Conservation (phyloP, 2,797 vertebrate genomes). For the Sternarchorhynchus goeldii region DNA sequence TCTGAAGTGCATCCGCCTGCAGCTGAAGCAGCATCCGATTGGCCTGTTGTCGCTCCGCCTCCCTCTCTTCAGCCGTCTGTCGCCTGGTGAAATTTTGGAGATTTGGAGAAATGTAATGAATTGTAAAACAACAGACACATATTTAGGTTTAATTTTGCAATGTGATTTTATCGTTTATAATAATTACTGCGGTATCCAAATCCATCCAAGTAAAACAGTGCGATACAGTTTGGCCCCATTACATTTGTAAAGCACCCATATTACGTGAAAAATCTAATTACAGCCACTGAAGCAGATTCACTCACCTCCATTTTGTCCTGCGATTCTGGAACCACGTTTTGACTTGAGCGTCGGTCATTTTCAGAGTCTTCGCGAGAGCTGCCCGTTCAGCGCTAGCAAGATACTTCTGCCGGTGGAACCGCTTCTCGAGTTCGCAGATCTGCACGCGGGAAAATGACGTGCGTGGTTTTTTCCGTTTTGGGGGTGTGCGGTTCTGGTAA, state of each 20-base stretch:
- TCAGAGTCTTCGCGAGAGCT: slow-evolving; percentile 90
- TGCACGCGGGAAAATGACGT: slow-evolving; percentile 96
- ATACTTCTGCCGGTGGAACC: slow-evolving; percentile 96
- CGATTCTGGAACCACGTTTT: slow-evolving; percentile 99
- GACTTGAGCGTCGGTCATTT: slow-evolving; percentile 99
- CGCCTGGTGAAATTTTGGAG: slow-evolving; percentile 72
- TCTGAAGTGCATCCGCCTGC: slow-evolving; percentile 92
- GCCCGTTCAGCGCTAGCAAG: slow-evolving; percentile 93
- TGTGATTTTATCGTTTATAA: no score
- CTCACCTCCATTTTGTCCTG: slow-evolving; percentile 96
- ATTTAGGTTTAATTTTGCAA: no score
- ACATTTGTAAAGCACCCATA: no score
- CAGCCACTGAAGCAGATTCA: neutral
- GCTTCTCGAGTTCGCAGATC: slow-evolving; percentile 97
- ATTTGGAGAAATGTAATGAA: no score
- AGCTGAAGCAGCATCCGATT: slow-evolving; percentile 94
- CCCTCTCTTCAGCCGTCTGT: slow-evolving; percentile 94
- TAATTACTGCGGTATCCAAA: no score
- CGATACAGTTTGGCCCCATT: no score
- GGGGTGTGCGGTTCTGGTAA: slow-evolving; percentile 97
- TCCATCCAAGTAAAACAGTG: no score
- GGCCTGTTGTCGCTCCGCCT: slow-evolving; percentile 94
- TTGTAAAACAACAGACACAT: no score
- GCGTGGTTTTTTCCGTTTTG: slow-evolving; percentile 96
- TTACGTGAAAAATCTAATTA: no score